Conservation (phyloP, 2,888 invertebrate genomes). For the Stenchaetothrips biformis region DNA sequence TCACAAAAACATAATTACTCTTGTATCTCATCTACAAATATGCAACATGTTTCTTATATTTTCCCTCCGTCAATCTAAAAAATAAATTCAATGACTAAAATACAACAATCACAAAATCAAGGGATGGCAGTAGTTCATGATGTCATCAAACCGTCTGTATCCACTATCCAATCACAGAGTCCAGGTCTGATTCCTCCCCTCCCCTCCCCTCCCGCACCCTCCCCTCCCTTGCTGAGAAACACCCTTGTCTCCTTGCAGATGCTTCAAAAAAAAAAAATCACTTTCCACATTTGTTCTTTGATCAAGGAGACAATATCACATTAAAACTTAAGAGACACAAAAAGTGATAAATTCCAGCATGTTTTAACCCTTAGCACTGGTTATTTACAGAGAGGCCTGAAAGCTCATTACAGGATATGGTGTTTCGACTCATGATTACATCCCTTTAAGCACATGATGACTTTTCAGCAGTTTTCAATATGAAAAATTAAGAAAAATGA, state of each 20-base stretch:
- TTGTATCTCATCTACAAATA: constrained; percentile 25
- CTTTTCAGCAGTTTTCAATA: constrained; percentile 19
- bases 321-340: constrained; percentile 16
- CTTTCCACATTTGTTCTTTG: constrained; percentile 5
- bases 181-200: constrained; percentile 20
- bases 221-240: constrained; percentile 12
- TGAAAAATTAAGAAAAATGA: constrained; percentile 22
- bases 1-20: constrained; percentile 24
- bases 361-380: not conserved
- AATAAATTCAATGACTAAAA: constrained; percentile 25
- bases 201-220: constrained; percentile 13
- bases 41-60: constrained; percentile 21
- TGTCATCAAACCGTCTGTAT: constrained; percentile 24
- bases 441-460: constrained; percentile 4
- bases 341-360: not conserved
- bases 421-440: constrained; percentile 12
- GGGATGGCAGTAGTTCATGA: constrained; percentile 23
- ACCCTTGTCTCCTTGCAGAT: not conserved
- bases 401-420: constrained; percentile 18
- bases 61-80: constrained; percentile 21
- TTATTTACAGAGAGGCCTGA: constrained; percentile 21
- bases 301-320: constrained; percentile 23
- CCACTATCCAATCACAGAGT: constrained; percentile 24
- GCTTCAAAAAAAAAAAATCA: not conserved
- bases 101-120: constrained; percentile 25